A percentile compares a stretch with the other conserved stretches of the same genome.
These are phyloP conservation scores for Corythornis cristatus DNA, from an alignment of 2,113 vertebrate genomes.

Conservation along the genomic window DNA sequence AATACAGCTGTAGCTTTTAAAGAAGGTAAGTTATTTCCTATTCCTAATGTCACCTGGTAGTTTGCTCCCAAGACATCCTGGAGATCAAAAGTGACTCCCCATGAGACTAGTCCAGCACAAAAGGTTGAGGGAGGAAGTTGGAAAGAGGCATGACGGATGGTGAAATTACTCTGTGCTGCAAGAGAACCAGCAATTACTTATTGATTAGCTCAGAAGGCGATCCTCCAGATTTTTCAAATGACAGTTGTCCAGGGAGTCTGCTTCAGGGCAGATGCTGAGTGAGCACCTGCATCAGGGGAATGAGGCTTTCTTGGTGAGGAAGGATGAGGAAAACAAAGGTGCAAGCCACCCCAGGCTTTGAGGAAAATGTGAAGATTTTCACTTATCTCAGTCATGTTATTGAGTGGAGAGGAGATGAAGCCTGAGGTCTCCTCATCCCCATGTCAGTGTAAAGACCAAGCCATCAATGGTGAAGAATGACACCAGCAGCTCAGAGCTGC, in stretches of 20 bases:
- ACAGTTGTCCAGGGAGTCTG: accelerated
- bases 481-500: background rate
- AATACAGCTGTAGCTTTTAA: background rate
- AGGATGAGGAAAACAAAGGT: background rate
- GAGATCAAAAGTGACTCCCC: background rate
- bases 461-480: background rate
- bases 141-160: background rate
- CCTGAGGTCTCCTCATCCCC: background rate
- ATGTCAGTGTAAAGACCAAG: background rate
- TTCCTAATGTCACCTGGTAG: background rate
- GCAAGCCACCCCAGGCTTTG: background rate
- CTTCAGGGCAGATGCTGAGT: background rate
- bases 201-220: background rate
- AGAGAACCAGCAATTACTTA: background rate
- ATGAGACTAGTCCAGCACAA: background rate
- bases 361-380: background rate
- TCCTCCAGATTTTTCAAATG: background rate
- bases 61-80: background rate
- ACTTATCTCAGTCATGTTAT: accelerated
- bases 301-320: background rate
- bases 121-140: background rate
- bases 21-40: accelerated
- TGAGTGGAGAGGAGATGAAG: background rate
- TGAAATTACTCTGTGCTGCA: background rate
- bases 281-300: background rate